phyloP scores from a whole-genome alignment of 2,797 vertebrate species.

The Staurois parvus region DNA sequence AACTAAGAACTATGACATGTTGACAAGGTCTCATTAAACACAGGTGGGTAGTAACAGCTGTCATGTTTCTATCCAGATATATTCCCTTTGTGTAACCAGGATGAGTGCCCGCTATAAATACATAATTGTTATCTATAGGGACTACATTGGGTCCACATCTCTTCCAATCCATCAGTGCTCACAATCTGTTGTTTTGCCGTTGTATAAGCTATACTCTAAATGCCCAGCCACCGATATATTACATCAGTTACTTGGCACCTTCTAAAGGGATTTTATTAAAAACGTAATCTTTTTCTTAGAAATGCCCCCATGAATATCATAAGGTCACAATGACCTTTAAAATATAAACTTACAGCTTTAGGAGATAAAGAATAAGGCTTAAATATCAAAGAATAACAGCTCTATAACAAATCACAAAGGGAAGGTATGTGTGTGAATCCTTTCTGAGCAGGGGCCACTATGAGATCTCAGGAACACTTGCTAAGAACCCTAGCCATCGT shows the following conservation, averaged over 20 bases:
- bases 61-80: too few relatives aligned
- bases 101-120: neutral
- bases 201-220: neutral
- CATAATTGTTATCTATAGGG: neutral
- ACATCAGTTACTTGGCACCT: neutral
- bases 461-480: neutral
- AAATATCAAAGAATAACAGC: constrained; percentile 1
- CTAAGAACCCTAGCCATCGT: neutral
- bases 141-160: too few relatives aligned
- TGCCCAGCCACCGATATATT: neutral
- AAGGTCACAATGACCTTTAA: constrained; percentile 32
- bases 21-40: too few relatives aligned
- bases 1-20: too few relatives aligned
- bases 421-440: neutral
- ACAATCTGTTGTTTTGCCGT: neutral
- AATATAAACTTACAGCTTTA: neutral
- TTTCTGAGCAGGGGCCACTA: neutral
- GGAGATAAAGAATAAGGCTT: neutral
- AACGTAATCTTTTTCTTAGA: constrained; percentile 6
- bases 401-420: neutral
- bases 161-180: neutral
- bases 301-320: neutral
- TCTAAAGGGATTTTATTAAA: neutral
- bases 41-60: too few relatives aligned
- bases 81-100: neutral